Conservation (phyloP, 2,888 invertebrate genomes). For the Drosophila cognata region DNA sequence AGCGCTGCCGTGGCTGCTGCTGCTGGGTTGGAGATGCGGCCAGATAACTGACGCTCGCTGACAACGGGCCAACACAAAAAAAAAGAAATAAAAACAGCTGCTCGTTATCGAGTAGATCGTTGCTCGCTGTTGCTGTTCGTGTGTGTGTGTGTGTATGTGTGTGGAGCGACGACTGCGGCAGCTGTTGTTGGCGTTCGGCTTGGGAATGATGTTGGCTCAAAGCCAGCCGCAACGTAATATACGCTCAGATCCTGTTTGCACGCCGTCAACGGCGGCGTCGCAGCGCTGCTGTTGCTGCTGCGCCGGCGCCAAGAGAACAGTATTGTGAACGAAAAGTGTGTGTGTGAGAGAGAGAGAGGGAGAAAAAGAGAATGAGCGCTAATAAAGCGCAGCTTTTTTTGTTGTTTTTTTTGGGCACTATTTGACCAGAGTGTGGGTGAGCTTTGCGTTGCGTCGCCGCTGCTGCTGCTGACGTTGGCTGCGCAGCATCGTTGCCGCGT, state of each 20-base stretch:
- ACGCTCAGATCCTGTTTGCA: slow-evolving; percentile 83
- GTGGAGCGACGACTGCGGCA: slow-evolving; percentile 37
- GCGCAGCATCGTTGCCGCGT: slow-evolving; percentile 56
- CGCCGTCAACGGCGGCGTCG: slow-evolving; percentile 57
- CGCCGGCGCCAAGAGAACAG: slow-evolving; percentile 12
- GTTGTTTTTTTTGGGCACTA: slow-evolving; percentile 29
- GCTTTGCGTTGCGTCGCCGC: slow-evolving; percentile 9
- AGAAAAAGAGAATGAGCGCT: slow-evolving; percentile 21
- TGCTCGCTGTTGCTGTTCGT: slow-evolving; percentile 28
- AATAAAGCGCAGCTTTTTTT: slow-evolving; percentile 17
- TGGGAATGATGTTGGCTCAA: slow-evolving; percentile 83
- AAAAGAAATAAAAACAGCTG: slow-evolving; percentile 39
- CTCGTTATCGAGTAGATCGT: slow-evolving; percentile 50
- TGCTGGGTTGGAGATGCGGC: slow-evolving; percentile 49
- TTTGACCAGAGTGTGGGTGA: slow-evolving; percentile 41
- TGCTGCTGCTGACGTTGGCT: slow-evolving; percentile 27
- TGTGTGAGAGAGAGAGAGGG: slow-evolving; percentile 16
- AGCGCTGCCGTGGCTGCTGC: slow-evolving; percentile 31
- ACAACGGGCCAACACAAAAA: slow-evolving; percentile 34
- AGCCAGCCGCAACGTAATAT: slow-evolving; percentile 82
- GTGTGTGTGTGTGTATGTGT: slow-evolving; percentile 7
- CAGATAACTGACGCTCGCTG: slow-evolving; percentile 58
- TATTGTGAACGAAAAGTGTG: slow-evolving; percentile 4
- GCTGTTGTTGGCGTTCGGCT: slow-evolving; percentile 72
- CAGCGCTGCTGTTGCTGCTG: slow-evolving; percentile 7